Base-by-base conservation (phyloP, 2,888 invertebrate species). In the Conchocele bisecta region DNA sequence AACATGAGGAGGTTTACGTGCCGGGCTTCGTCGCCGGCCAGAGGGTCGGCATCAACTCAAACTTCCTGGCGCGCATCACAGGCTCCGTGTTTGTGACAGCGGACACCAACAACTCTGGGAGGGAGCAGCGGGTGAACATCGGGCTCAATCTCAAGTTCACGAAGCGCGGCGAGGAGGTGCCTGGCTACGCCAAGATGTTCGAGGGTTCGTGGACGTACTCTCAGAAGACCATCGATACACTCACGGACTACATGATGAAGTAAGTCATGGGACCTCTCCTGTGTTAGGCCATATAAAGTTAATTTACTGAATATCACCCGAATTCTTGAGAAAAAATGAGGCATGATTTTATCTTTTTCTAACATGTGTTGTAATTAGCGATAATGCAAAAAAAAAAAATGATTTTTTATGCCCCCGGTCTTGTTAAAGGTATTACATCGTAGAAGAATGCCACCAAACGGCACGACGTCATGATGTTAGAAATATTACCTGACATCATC, bases 121-220 rank as follows among this genome's bases (percentile, higher is more conserved):
- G 75, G 51, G 82, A 82, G 76, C 70, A 72, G 17, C 44, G 85
- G 75, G 90, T 94, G 17, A 98, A 98, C 89, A 93, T 98, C 29
- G 99, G 98, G 0, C 93, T 99, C 48, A 96, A 97, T 89, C 92
- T 99, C 24, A 98, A 98, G 91, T 96, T 95, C 87, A 96, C 95
- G 75, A 97, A 96, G 88, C 94, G 91, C 22, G 94, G 93, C 82
- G 92, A 93, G 86, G 94, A 96, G 93, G 86, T 89, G 4, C 94
- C 95, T 1, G 97, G 98, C 31, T 98, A 95, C 90, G 96, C 97
- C 0, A 94, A 93, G 57, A 95, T 88, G 60, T 92, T 93, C 0
- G 90, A 91, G 17, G 87, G 87, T 42, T 86, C 86, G 4, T 98
- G 98, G 98, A 91, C 93, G 24, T 98, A 98, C 91, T 96, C 98